Percentiles rank a stretch among this genome's conserved stretches.
These are phyloP conservation scores for Xenopus tropicalis DNA, from an alignment of 2,113 vertebrate species.

Conservation along the genomic window DNA sequence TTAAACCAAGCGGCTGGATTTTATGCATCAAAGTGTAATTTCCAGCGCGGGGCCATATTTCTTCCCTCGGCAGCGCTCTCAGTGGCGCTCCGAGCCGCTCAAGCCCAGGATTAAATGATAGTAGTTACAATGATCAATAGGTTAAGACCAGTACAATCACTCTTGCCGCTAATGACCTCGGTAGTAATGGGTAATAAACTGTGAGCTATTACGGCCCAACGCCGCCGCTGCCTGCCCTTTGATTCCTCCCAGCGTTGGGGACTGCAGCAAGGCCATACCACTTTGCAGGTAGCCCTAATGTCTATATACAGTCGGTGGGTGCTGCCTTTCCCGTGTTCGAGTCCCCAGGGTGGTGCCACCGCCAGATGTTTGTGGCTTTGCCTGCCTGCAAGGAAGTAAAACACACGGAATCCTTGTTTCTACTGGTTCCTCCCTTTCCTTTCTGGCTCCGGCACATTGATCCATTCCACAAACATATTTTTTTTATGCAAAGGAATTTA, in stretches of 20 bases:
- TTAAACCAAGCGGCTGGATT: conserved; percentile 76
- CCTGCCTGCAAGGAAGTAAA: too few species aligned
- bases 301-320: conserved; percentile 4
- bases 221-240: conserved; percentile 72
- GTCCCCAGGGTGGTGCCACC: too few species aligned
- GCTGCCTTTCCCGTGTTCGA: too few species aligned
- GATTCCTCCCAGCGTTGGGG: conserved; percentile 72
- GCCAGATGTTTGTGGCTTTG: too few species aligned
- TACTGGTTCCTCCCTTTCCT: conserved; percentile 56
- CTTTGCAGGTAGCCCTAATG: conserved; percentile 58
- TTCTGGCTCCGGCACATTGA: conserved; percentile 56
- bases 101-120: conserved; percentile 97
- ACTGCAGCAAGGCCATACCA: conserved; percentile 59
- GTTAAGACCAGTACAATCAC: conserved; percentile 96
- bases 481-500: neutral
- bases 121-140: conserved; percentile 99
- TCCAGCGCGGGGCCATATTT: conserved; percentile 72
- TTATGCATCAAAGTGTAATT: conserved; percentile 80
- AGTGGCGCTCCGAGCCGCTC: conserved; percentile 81
- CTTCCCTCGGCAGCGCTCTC: conserved; percentile 69
- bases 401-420: conserved; percentile 13
- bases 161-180: conserved; percentile 98
- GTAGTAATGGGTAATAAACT: conserved; percentile 98
- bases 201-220: conserved; percentile 87
- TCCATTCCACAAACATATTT: neutral